Conservation (phyloP, 2,888 invertebrate genomes). For the Celastrina argiolus region DNA sequence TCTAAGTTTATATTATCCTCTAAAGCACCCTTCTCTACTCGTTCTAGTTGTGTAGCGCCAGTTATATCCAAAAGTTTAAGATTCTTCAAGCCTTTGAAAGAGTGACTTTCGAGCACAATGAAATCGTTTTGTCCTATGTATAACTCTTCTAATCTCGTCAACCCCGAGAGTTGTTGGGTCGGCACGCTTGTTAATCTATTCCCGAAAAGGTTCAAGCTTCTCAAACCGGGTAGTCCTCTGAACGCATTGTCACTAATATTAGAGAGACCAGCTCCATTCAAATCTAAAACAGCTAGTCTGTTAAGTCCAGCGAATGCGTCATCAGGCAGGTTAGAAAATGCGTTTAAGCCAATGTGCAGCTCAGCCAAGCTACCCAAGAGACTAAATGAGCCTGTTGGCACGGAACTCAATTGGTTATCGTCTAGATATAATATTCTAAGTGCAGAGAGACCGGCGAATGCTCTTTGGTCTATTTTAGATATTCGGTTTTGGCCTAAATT, state of each 20-base stretch:
- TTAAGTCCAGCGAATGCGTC: conserved; percentile 88
- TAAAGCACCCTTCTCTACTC: conserved; percentile 87
- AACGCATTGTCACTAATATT: conserved; percentile 88
- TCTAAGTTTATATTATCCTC: conserved; percentile 89
- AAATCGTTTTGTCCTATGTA: conserved; percentile 91
- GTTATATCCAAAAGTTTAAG: conserved; percentile 87
- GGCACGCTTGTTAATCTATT: conserved; percentile 87
- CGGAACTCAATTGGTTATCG: conserved; percentile 87
- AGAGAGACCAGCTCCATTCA: conserved; percentile 87
- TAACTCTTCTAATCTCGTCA: conserved; percentile 87
- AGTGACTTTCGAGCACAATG: conserved; percentile 81
- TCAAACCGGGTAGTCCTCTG: conserved; percentile 84
- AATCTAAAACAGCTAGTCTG: conserved; percentile 85
- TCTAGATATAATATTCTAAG: conserved; percentile 89
- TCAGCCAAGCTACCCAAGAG: conserved; percentile 88
- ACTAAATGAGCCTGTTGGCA: conserved; percentile 85
- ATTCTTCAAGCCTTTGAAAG: conserved; percentile 88
- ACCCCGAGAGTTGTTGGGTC: conserved; percentile 83
- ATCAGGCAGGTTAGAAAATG: conserved; percentile 85
- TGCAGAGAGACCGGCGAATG: conserved; percentile 86
- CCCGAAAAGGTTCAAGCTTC: conserved; percentile 87
- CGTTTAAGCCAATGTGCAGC: conserved; percentile 89
- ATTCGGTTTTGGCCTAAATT: conserved; percentile 92
- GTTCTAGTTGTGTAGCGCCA: conserved; percentile 84
- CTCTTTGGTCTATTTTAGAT: conserved; percentile 85